Evolutionary conservation across 2,113 vertebrate genomes (phyloP).

Genomic region (Chascanopsetta lugubris): DNA sequence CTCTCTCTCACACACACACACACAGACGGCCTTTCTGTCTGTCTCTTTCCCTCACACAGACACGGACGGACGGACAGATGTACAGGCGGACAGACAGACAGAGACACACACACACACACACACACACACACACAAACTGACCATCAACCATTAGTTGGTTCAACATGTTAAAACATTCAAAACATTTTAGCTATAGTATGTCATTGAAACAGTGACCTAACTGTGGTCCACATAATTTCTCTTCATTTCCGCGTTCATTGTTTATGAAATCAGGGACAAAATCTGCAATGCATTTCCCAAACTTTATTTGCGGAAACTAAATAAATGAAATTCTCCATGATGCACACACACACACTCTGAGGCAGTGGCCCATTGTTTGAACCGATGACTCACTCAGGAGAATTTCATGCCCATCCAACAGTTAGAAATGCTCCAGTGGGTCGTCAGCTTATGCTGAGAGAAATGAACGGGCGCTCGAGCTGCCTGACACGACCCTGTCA

Average conservation of each 20-base stretch:
- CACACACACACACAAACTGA: too few species aligned
- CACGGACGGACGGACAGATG: too few species aligned
- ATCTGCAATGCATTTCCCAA: background rate
- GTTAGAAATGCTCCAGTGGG: background rate
- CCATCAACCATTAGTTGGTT: too few species aligned
- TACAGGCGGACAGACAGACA: too few species aligned
- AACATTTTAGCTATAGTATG: too few species aligned
- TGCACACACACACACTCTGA: background rate
- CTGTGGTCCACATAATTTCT: background rate
- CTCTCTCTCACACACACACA: background rate
- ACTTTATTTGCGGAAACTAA: background rate
- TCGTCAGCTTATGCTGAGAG: background rate
- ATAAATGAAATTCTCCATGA: background rate
- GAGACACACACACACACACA: too few species aligned
- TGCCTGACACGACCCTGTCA: background rate
- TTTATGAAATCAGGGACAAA: background rate
- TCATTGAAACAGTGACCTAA: background rate
- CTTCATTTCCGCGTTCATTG: background rate
- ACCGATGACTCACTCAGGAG: background rate
- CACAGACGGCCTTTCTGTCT: background rate
- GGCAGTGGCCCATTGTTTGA: background rate
- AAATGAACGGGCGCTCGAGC: background rate
- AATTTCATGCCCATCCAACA: background rate
- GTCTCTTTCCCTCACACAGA: too few species aligned
- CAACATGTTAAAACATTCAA: too few species aligned